Evolutionary conservation across 1,140 invertebrate species (phyloP), one percentile per base, ranked within the genome.

Genomic region (Scaptodrosophila lebanonensis): DNA sequence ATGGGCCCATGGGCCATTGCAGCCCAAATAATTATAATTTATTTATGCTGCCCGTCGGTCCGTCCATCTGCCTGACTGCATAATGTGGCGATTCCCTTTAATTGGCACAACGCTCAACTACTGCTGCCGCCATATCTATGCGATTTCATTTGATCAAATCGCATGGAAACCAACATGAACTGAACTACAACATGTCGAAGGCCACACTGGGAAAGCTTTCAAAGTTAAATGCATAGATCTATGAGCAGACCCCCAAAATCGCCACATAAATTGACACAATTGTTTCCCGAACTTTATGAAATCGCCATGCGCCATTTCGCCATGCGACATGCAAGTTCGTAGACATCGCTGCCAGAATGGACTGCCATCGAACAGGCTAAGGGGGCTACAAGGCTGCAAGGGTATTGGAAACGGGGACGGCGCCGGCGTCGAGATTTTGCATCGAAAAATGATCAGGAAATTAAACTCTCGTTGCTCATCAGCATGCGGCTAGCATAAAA

Each of bases 361-460:
- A n/a, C n/a, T n/a, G n/a, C n/a, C n/a, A n/a, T n/a, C n/a, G n/a
- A n/a, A n/a, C n/a, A n/a, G n/a, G n/a, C n/a, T n/a, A n/a, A n/a
- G 22, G 22, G 13, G 1, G n/a, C 17, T 25, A 25, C 12, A 17
- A 11, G 16, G 25, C n/a, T 20, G 17, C 22, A 3, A 20, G 20
- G 44, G 30, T 18, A 2, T 11, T 25, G 18, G 17, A 3, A 8
- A 13, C 33, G n/a, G n/a, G n/a, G 16, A 32, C 25, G 9, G 47
- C 38, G 18, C 60, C 42, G 49, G 42, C 52, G 63, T 57, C 42
- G 59, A 52, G 50, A 60, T 62, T 69, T 59, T 51, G 48, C 54
- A 70, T 70, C 59, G 67, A 62, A 66, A 70, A 70, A 70, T 63
- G 63, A 70, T 70, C 63, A 70, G 67, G 67, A 70, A 66, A 70